Percentiles rank a stretch among this genome's conserved stretches.
Conservation (phyloP, 2,113 vertebrate genomes). For the Proteles cristata region DNA sequence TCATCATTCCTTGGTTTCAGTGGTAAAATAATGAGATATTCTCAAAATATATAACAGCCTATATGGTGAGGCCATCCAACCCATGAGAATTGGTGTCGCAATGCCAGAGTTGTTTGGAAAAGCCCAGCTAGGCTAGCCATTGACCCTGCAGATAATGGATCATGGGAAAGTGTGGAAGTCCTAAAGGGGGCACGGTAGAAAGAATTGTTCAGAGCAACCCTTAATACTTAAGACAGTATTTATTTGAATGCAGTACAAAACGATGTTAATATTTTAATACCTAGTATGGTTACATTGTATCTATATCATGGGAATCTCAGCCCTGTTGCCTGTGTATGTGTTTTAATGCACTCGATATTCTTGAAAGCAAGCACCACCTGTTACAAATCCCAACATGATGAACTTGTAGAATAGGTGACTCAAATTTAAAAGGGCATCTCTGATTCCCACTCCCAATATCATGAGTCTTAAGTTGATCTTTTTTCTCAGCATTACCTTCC, state of each 20-base stretch:
- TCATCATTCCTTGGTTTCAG: conserved; percentile 14
- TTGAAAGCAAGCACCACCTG: not conserved
- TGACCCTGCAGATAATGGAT: not conserved
- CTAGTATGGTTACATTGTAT: not conserved
- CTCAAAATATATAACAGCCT: not conserved
- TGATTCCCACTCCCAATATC: not conserved
- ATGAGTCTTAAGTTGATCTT: not conserved
- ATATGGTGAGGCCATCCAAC: not conserved
- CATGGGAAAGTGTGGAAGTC: not conserved
- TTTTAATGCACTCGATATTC: not conserved
- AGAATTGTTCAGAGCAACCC: rapidly evolving
- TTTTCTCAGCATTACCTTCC: not conserved
- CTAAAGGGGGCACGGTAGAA: rapidly evolving
- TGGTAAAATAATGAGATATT: not conserved
- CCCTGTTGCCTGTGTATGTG: not conserved
- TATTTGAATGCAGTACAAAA: not conserved
- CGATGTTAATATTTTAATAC: not conserved
- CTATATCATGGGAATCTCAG: not conserved
- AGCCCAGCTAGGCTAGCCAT: not conserved
- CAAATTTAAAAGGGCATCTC: not conserved
- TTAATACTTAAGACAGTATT: not conserved
- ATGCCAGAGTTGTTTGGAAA: not conserved
- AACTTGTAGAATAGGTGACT: not conserved
- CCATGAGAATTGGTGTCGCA: not conserved
- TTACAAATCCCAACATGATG: not conserved